phyloP scores from a whole-genome alignment of 2,888 invertebrate genomes.

The Tipula lateralis region DNA sequence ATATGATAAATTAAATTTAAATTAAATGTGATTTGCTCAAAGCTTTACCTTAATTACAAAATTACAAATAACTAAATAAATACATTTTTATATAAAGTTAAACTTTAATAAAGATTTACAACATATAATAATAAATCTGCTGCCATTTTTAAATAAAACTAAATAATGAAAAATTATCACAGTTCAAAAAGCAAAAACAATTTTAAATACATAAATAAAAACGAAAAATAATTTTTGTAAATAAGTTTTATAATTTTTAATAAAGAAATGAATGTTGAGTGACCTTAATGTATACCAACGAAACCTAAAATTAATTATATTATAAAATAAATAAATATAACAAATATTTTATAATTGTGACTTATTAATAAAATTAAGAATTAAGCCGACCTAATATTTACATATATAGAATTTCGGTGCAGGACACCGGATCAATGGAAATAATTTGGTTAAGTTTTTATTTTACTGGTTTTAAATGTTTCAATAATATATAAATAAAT shows the following conservation, averaged over 20 bases:
- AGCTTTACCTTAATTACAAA: conserved; percentile 24
- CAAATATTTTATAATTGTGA: neutral
- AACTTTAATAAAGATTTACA: neutral
- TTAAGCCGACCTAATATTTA: neutral
- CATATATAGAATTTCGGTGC: neutral
- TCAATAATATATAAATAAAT: neutral
- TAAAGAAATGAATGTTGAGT: conserved; percentile 37
- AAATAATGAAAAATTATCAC: neutral
- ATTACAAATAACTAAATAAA: neutral
- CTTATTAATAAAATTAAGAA: neutral
- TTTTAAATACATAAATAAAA: neutral
- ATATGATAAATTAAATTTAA: neutral
- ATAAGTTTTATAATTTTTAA: conserved; percentile 31
- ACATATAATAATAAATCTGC: neutral
- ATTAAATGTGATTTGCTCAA: conserved; percentile 29
- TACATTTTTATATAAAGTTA: neutral
- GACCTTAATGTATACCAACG: conserved; percentile 39
- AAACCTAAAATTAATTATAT: conserved; percentile 29
- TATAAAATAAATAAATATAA: neutral
- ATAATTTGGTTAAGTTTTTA: neutral
- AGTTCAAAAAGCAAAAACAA: neutral
- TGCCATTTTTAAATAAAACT: neutral
- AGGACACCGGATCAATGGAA: neutral
- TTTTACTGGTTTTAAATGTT: neutral
- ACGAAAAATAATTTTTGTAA: neutral